Percentiles rank a stretch among this genome's conserved stretches.
phyloP scores from a whole-genome alignment of 2,888 invertebrate species.

The Formica aserva region DNA sequence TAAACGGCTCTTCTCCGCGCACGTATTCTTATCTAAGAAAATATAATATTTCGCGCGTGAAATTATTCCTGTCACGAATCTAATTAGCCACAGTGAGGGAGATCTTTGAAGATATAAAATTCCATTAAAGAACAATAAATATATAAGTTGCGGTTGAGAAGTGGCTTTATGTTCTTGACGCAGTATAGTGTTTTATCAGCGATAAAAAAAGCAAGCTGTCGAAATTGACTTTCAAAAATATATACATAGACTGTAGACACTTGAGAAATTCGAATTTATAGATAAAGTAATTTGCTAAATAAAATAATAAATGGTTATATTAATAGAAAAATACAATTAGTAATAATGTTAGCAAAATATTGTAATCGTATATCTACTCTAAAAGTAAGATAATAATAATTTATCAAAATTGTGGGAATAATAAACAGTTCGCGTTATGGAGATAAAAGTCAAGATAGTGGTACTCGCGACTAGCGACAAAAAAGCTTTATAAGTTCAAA shows the following conservation, averaged over 20 bases:
- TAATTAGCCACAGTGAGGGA: background rate
- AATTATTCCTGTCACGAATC: constrained; percentile 15
- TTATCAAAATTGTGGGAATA: background rate
- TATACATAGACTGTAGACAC: background rate
- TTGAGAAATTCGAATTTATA: background rate
- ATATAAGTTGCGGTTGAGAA: background rate
- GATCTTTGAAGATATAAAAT: constrained; percentile 8
- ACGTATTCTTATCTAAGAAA: background rate
- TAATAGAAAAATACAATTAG: background rate
- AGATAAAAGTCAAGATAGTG: background rate
- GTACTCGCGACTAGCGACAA: background rate
- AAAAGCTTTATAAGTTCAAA: constrained; percentile 37
- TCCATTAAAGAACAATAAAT: constrained; percentile 29
- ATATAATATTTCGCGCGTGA: constrained; percentile 5
- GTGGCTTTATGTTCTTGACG: background rate
- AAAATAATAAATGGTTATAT: background rate
- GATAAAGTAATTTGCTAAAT: background rate
- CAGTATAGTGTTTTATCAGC: constrained; percentile 1
- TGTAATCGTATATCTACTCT: background rate
- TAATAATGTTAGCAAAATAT: background rate
- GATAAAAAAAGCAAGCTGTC: constrained; percentile 25
- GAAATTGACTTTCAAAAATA: constrained; percentile 15
- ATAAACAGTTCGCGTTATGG: background rate
- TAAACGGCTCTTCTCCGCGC: background rate
- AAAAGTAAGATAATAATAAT: constrained; percentile 4